Evolutionary conservation across 2,888 invertebrate species (phyloP).

Genomic region (Chymomyza fuscimana): DNA sequence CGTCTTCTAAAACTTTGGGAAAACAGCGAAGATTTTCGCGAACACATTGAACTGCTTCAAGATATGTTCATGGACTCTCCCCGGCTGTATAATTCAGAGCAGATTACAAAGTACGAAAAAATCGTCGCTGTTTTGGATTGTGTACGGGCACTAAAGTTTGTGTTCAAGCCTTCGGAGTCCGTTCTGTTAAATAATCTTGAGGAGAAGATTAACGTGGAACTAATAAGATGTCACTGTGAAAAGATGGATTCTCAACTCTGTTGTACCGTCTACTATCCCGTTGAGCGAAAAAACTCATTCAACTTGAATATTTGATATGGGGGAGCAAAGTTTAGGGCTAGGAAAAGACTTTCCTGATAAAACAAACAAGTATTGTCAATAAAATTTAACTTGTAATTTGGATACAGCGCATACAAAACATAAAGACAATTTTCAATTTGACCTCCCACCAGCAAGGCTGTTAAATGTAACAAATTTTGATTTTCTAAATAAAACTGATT

Average conservation of each 20-base stretch:
- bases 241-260: slow-evolving; percentile 73
- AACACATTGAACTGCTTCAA: slow-evolving; percentile 62
- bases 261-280: slow-evolving; percentile 76
- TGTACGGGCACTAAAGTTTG: slow-evolving; percentile 58
- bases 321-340: not conserved
- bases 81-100: not conserved
- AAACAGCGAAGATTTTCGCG: slow-evolving; percentile 61
- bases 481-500: too few species aligned
- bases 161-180: slow-evolving; percentile 64
- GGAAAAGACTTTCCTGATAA: slow-evolving; percentile 1
- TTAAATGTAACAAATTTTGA: too few species aligned
- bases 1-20: slow-evolving; percentile 63
- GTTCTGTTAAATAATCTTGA: slow-evolving; percentile 67
- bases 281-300: slow-evolving; percentile 55
- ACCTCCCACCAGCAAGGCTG: too few species aligned
- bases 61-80: slow-evolving; percentile 38
- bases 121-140: slow-evolving; percentile 70
- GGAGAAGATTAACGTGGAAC: slow-evolving; percentile 65
- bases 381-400: not conserved
- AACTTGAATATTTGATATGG: not conserved
- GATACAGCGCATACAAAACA: too few species aligned
- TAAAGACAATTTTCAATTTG: too few species aligned
- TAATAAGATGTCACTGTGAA: slow-evolving; percentile 67
- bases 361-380: not conserved
- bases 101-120: slow-evolving; percentile 61